Evolutionary conservation across 2,888 invertebrate species (phyloP).

Genomic region (Agrotis clavis): DNA sequence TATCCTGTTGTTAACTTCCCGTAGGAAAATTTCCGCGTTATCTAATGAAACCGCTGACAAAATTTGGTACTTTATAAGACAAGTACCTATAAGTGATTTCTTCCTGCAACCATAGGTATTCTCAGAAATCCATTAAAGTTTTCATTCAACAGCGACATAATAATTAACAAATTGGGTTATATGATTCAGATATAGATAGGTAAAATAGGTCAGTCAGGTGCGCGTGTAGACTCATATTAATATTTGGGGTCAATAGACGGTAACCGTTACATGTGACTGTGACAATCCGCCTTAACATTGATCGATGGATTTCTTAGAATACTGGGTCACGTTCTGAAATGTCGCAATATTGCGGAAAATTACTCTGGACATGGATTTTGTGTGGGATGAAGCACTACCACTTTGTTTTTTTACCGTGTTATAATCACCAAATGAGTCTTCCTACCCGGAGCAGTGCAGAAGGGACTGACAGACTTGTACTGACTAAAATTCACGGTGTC

Average conservation of each 20-base stretch:
- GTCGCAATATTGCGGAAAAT: not conserved
- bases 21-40: no score
- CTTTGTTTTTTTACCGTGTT: no score
- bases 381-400: no score
- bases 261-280: conserved; percentile 2
- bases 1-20: no score
- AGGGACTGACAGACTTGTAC: no score
- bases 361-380: no score
- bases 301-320: conserved; percentile 18
- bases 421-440: no score
- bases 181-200: conserved; percentile 16
- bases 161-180: conserved; percentile 39
- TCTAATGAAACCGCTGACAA: no score
- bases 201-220: conserved; percentile 45
- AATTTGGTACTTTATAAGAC: no score
- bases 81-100: no score
- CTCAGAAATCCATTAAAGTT: conserved; percentile 4
- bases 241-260: conserved; percentile 31
- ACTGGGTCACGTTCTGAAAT: conserved; percentile 2
- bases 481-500: no score
- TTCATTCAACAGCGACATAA: not conserved
- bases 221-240: conserved; percentile 30
- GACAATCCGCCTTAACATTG: conserved; percentile 22
- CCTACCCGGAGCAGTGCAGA: no score
- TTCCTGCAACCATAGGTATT: not conserved